Base-by-base conservation (phyloP, 2,113 vertebrate species). In the Hucho hucho region DNA sequence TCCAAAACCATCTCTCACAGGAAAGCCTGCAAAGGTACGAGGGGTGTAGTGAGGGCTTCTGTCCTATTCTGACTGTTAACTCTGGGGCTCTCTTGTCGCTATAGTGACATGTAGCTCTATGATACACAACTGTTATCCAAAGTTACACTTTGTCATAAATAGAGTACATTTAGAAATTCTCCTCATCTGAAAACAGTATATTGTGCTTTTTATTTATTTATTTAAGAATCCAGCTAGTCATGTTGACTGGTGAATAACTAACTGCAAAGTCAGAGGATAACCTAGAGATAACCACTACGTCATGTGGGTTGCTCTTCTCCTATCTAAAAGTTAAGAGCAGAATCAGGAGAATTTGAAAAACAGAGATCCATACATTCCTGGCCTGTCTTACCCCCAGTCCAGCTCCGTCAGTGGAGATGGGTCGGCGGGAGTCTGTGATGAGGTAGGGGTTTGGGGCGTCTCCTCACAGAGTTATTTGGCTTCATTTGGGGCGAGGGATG, bases 21-120 rank as follows among this genome's bases (percentile, higher is more conserved):
- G 82, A 98, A 98, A 77, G 97, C 97, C 86, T 98, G 97, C 94
- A 98, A 97, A 96, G 96, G 97, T 98, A 95, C 63, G 26, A 58
- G 26, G 37, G 37, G 37, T 43, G 7, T 43, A 9, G 37, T 9
- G 37, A 43, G 37, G 32, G 56, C 11, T 28, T 29, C 65, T 18
- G 49, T 53, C 49, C 49, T 5, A 16, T 14, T 5, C 49, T 18
- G 49, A 53, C 14, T 53, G 49, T 18, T 53, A 18, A 53, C 14
- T 53, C 37, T 43, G 37, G 37, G 37, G 2, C 37, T 43, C 37
- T 43, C 14, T 18, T 53, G 49, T 18, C 4, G 16, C 49, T 16
- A 4, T 53, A 18, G 49, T 16, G 49, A 53, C 49, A 18, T 16
- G 16, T 16, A 53, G 47, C 47, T 53, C 14, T 16, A 16, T 18